Percentiles rank a stretch among this genome's conserved stretches.
Conservation (phyloP, 2,888 invertebrate species). For the Drosophila neonasuta region DNA sequence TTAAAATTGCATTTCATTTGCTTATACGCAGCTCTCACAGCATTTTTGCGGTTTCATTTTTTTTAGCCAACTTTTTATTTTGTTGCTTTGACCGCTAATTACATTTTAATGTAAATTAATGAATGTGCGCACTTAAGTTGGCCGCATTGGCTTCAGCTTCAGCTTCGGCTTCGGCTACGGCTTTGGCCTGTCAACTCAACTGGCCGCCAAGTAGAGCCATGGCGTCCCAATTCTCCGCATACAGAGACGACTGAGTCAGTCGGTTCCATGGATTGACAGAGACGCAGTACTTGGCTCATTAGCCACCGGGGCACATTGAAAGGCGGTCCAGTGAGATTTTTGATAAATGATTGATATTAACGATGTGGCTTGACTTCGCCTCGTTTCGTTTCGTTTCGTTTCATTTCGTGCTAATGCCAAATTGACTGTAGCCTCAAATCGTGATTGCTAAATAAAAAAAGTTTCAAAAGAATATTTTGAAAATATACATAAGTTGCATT, state of each 20-base stretch:
- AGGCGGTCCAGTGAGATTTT: conserved; percentile 39
- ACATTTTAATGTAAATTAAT: conserved; percentile 81
- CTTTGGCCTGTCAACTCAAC: conserved; percentile 57
- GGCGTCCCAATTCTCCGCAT: conserved; percentile 6
- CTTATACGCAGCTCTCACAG: conserved; percentile 30
- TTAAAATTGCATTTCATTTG: conserved; percentile 62
- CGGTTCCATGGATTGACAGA: conserved; percentile 41
- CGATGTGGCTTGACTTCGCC: conserved; percentile 31
- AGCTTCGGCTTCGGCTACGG: too few relatives aligned
- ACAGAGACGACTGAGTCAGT: conserved; percentile 51
- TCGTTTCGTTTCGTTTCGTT: too few relatives aligned
- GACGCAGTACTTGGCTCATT: conserved; percentile 68
- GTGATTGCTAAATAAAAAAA: conserved; percentile 21
- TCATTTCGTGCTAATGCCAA: conserved; percentile 29
- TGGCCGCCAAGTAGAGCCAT: conserved; percentile 25
- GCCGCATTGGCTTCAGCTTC: conserved; percentile 38
- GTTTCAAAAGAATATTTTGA: conserved; percentile 5
- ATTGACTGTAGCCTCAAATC: conserved; percentile 42
- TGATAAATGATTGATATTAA: conserved; percentile 74
- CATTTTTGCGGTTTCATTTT: conserved; percentile 61
- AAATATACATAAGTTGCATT: not conserved
- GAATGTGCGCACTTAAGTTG: conserved; percentile 74
- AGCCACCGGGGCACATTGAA: conserved; percentile 54
- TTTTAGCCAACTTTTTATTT: conserved; percentile 21
- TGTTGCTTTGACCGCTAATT: conserved; percentile 70